These are phyloP conservation scores for Synanceia verrucosa DNA, from an alignment of 2,797 vertebrate genomes.

Conservation along the genomic window DNA sequence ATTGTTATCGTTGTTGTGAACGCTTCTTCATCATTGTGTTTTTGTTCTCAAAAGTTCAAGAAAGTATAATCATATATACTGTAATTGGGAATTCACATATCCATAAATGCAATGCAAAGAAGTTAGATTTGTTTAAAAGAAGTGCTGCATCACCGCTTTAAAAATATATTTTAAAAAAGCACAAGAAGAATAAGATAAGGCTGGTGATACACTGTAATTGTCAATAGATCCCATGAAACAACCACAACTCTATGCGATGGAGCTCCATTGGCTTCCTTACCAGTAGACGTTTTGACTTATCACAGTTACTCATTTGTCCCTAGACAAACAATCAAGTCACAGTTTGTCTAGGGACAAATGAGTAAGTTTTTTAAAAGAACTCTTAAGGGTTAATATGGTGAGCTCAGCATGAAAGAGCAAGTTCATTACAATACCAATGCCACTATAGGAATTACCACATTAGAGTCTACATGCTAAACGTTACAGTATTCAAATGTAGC, in stretches of 20 bases:
- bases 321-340: too few relatives aligned
- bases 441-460: too few relatives aligned
- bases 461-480: too few relatives aligned
- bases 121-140: neutral
- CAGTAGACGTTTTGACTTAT: neutral
- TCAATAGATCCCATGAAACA: neutral
- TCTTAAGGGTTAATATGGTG: too few relatives aligned
- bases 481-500: too few relatives aligned
- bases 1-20: constrained; percentile 18
- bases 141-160: neutral
- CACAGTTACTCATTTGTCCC: too few relatives aligned
- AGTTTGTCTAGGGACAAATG: too few relatives aligned
- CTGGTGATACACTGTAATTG: neutral
- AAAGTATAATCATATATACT: neutral
- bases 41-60: neutral
- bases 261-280: neutral
- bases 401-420: too few relatives aligned
- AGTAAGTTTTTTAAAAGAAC: too few relatives aligned
- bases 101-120: neutral
- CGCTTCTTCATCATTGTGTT: neutral
- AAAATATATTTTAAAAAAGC: neutral
- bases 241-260: neutral
- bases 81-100: neutral
- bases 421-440: too few relatives aligned
- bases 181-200: neutral